Base-by-base conservation (phyloP, 2,888 invertebrate species). In the Hofmannophila pseudospretella region DNA sequence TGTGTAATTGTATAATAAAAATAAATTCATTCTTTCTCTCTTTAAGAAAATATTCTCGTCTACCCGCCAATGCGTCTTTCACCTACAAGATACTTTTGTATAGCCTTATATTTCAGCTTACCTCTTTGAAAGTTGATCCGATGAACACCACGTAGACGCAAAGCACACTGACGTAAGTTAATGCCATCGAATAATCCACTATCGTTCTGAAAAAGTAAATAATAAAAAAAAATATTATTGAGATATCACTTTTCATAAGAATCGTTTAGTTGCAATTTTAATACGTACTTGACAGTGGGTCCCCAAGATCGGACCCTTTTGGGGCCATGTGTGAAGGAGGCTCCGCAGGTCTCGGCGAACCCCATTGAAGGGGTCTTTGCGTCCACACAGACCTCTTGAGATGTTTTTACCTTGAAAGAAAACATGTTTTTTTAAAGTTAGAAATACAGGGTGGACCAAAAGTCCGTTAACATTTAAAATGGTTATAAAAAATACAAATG, bases 321-420 rank as follows among this genome's bases (percentile, higher is more conserved):
- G 0, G 96, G 96, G 5, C 96, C 96, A 49, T 90, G 89, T 44
- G 90, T 88, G 61, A 97, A 95, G 0, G 94, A 93, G 2, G 91
- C 90, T 49, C 93, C 94, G 5, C 94, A 94, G 0, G 96, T 96
- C 63, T 94, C 93, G 0, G 96, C 91, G 64, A 95, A 96, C 49
- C 93, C 93, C 67, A 97, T 76, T n/a, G 90, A 89, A 0, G 94
- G 93, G 16, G 89, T 89, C 61, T 90, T 91, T 0, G 90, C 88
- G 40, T 91, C 89, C 20, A 87, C 86, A 57, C 94, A 94, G 23
- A 94, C 88, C 45, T 90, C 82, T 66, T 94, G 94, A 0, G 94
- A 91, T 34, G 92, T 92, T 67, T 81, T 88, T 1, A 95, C 94
- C 95, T 95, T 63, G 10, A 67, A 58, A 19, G 10, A 23, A 20